These are phyloP conservation scores for Eudyptes chrysolophus DNA, from an alignment of 2,113 vertebrate genomes.

Conservation along the genomic window DNA sequence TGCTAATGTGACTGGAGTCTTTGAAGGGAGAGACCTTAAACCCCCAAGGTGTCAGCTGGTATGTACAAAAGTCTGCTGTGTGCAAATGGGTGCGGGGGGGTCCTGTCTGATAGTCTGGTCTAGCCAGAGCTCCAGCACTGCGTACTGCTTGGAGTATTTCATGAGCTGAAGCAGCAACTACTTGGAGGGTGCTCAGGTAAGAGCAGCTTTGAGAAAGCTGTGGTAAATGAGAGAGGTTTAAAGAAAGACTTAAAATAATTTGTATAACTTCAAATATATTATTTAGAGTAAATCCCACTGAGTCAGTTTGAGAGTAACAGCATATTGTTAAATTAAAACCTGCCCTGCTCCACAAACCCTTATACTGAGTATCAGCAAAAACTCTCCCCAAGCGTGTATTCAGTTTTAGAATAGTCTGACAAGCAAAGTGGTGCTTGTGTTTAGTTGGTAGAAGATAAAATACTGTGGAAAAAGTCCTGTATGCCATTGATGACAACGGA, in stretches of 20 bases:
- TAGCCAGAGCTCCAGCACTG: not conserved
- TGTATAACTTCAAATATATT: not conserved
- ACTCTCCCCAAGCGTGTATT: not conserved
- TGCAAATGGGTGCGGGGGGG: fast-evolving
- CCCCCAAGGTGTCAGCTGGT: not conserved
- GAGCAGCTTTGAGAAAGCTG: not conserved
- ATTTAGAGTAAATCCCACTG: not conserved
- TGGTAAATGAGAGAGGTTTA: not conserved
- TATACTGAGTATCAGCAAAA: not conserved
- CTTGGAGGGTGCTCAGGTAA: not conserved
- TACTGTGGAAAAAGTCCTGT: not conserved
- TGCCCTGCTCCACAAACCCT: not conserved
- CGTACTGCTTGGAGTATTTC: not conserved
- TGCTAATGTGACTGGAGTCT: not conserved
- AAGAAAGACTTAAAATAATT: not conserved
- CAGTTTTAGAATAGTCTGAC: not conserved
- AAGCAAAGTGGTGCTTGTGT: not conserved
- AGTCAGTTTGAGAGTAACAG: not conserved
- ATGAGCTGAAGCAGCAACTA: not conserved
- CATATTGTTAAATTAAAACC: not conserved
- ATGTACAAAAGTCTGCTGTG: not conserved
- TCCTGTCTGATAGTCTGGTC: not conserved
- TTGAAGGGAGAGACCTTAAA: not conserved
- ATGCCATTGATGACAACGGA: not conserved
- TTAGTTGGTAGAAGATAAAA: not conserved